Percentiles rank a stretch among this genome's conserved stretches.
Evolutionary conservation across 2,888 invertebrate species (phyloP).

Genomic region (Apoda limacodes): DNA sequence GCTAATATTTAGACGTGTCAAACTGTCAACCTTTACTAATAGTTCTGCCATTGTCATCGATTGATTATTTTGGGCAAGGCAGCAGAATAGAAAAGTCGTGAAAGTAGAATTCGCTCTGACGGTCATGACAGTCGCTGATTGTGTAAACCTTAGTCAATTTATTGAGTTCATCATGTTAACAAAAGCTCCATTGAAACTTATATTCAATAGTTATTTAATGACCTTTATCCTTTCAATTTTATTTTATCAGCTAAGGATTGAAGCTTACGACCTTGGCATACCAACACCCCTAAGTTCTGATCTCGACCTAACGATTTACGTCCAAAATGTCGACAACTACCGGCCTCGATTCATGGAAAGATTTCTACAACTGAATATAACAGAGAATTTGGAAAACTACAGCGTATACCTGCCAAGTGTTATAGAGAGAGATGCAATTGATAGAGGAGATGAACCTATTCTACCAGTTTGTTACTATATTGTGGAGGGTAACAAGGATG

Average conservation of each 20-base stretch:
- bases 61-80: too few species aligned
- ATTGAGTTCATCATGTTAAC: too few species aligned
- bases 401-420: constrained; percentile 80
- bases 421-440: constrained; percentile 86
- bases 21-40: too few species aligned
- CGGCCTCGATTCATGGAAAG: constrained; percentile 86
- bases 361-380: constrained; percentile 78
- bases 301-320: constrained; percentile 87
- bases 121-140: too few species aligned
- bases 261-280: constrained; percentile 89
- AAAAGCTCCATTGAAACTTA: too few species aligned
- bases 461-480: constrained; percentile 94
- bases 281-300: constrained; percentile 90
- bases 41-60: too few species aligned
- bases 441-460: constrained; percentile 83
- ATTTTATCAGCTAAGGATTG: constrained; percentile 79
- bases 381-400: constrained; percentile 72
- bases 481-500: constrained; percentile 83
- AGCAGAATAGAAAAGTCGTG: too few species aligned
- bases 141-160: too few species aligned
- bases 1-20: neutral
- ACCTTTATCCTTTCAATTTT: constrained; percentile 4
- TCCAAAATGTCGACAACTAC: constrained; percentile 90
- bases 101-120: too few species aligned
- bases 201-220: too few species aligned